phyloP scores from a whole-genome alignment of 2,797 vertebrate genomes.

The Saxicola maurus region DNA sequence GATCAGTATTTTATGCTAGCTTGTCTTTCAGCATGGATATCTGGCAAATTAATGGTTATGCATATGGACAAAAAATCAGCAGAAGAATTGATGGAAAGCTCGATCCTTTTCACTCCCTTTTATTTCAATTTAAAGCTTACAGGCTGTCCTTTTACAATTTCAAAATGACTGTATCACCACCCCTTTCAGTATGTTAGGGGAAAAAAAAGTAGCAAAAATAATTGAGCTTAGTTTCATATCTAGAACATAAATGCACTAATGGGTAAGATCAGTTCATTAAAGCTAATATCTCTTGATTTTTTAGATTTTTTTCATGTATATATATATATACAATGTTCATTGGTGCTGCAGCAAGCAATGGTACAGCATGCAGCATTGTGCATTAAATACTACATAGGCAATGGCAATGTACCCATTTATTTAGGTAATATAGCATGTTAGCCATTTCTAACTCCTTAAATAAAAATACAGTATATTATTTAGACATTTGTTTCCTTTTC shows the following conservation, averaged over 20 bases:
- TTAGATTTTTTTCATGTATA: neutral
- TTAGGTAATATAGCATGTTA: neutral
- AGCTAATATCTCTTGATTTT: neutral
- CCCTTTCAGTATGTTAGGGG: neutral
- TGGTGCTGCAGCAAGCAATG: neutral
- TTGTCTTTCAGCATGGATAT: neutral
- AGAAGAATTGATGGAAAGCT: neutral
- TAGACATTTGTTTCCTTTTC: neutral
- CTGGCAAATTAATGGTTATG: neutral
- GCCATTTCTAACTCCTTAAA: neutral
- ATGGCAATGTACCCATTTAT: neutral
- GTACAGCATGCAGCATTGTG: neutral
- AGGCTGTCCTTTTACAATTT: neutral
- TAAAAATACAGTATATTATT: neutral
- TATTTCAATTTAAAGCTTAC: neutral
- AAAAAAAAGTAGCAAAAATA: fast-evolving
- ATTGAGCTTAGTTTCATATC: neutral
- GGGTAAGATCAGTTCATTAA: neutral
- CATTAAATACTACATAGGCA: neutral
- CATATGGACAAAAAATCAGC: neutral
- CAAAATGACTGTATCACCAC: neutral
- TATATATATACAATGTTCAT: neutral
- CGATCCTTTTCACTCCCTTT: neutral
- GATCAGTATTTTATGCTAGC: neutral
- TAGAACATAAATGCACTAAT: neutral